Evolutionary conservation across 2,888 invertebrate genomes (phyloP), one percentile per base, ranked within the genome.

Genomic region (Nomada fabriciana): DNA sequence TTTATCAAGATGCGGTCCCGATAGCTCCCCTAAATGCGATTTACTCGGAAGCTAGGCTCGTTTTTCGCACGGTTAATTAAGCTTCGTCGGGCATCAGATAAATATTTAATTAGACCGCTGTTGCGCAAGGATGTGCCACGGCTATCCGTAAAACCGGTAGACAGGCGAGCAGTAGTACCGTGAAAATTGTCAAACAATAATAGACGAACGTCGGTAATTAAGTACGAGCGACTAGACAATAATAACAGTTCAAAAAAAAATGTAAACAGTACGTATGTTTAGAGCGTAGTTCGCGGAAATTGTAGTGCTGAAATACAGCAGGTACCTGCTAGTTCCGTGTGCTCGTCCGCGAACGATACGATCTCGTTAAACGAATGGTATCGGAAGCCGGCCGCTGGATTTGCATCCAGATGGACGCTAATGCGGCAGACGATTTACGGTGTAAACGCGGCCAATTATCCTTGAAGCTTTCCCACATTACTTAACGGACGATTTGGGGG

Each of bases 381-480:
- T 76, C 82, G 82, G 73, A 70, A 70, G 52, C 42, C 25, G 60
- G 57, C 50, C 67, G 25, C n/a, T 47, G 20, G 50, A 70, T 36
- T 68, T 57, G 60, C 61, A 78, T 83, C 82, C 59, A 78, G 82
- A 82, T 61, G 67, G 70, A 57, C 68, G 77, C 47, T 80, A 82
- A 82, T 69, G 61, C 65, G 65, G 74, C 60, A 47, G 57, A 36
- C 67, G 84, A 68, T 76, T 80, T 82, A 73, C 68, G 36, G 43
- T 65, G 77, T 61, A 76, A 84, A 80, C 67, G 82, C 70, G 25
- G 63, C 55, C 85, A 86, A 90, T 90, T 90, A 90, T 80, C 86
- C 87, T 88, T 86, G 80, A 75, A 76, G 82, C 76, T 90, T 91
- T 91, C 91, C 85, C 90, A 89, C 90, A 89, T 91, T 88, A 91